Percentiles rank a stretch among this genome's conserved stretches.
phyloP scores from a whole-genome alignment of 1,140 invertebrate genomes.

The Stegodyphus mimosarum region DNA sequence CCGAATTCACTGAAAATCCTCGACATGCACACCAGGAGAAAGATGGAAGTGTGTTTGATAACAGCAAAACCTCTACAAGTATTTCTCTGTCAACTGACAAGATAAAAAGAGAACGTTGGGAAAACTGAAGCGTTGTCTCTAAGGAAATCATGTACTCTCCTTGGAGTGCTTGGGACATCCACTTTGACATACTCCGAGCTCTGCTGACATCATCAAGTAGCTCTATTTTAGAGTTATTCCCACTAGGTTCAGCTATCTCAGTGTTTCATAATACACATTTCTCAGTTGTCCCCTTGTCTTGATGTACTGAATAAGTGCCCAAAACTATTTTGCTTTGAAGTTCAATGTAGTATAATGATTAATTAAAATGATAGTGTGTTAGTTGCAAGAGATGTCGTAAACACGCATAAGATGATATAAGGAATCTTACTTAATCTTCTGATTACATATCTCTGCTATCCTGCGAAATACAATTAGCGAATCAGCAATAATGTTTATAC shows the following conservation, averaged over 20 bases:
- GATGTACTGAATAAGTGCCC: constrained; percentile 7
- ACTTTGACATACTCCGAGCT: constrained; percentile 14
- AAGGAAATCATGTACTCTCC: constrained; percentile 14
- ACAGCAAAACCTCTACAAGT: too few species aligned
- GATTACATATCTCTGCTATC: too few species aligned
- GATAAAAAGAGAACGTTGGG: neutral
- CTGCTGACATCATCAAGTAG: constrained; percentile 20
- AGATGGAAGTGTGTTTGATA: too few species aligned
- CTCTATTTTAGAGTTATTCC: constrained; percentile 9
- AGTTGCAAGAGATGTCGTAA: too few species aligned
- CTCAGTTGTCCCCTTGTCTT: neutral
- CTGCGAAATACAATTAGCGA: too few species aligned
- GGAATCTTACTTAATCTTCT: too few species aligned
- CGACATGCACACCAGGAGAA: neutral
- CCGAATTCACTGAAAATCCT: too few species aligned
- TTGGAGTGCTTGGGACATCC: constrained; percentile 11
- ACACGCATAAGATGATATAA: too few species aligned
- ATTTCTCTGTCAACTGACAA: constrained; percentile 13
- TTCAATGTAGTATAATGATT: too few species aligned
- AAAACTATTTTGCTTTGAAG: too few species aligned
- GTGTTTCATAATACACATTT: neutral
- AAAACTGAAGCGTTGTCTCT: constrained; percentile 4
- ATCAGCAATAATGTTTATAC: too few species aligned
- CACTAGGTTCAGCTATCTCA: neutral
- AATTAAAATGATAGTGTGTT: too few species aligned